Evolutionary conservation across 2,888 invertebrate species (phyloP).

Genomic region (Drosophila infuscata): DNA sequence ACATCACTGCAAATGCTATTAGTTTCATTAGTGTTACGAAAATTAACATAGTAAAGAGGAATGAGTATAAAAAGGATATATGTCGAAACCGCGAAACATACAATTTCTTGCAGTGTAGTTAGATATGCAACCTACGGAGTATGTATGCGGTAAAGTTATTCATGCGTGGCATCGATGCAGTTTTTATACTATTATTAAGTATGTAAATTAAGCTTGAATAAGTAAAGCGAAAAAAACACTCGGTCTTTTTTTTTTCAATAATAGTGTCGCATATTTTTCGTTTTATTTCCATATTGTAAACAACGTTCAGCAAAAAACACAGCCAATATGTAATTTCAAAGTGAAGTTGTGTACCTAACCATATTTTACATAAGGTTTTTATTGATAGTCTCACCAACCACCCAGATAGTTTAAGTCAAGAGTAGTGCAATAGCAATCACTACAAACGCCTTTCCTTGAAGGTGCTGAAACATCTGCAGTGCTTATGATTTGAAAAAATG

Average conservation of each 20-base stretch:
- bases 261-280: neutral
- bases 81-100: neutral
- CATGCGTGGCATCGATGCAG: neutral
- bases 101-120: neutral
- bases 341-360: neutral
- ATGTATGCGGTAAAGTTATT: neutral
- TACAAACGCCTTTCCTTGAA: neutral
- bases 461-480: neutral
- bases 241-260: neutral
- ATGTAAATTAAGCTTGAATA: neutral
- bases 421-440: neutral
- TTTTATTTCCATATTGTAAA: neutral
- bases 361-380: neutral
- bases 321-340: neutral
- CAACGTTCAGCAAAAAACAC: neutral
- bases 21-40: neutral
- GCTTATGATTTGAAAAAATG: neutral
- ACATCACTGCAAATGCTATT: neutral
- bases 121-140: neutral
- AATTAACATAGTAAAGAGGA: neutral
- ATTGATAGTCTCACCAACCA: neutral
- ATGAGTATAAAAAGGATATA: neutral
- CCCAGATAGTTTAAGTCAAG: neutral
- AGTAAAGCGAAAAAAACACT: neutral
- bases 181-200: neutral